phyloP scores from a whole-genome alignment of 1,140 invertebrate genomes.

The Ips typographus region DNA sequence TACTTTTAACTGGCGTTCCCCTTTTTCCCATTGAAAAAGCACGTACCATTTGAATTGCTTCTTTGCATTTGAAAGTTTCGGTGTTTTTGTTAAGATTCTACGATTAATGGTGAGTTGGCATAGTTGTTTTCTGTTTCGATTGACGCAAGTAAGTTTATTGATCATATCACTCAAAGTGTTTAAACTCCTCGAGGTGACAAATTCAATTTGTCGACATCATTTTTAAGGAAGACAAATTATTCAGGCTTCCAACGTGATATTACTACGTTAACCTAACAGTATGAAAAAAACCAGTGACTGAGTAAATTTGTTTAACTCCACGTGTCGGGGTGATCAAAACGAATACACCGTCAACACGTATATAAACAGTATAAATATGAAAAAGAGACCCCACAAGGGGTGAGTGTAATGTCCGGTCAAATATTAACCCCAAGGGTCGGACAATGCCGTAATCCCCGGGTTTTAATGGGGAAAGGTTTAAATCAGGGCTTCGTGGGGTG shows the following conservation, averaged over 20 bases:
- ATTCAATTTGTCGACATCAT: too few species aligned
- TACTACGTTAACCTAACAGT: too few species aligned
- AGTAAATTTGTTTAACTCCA: too few species aligned
- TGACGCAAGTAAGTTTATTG: too few species aligned
- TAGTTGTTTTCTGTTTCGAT: too few species aligned
- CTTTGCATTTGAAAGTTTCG: neutral
- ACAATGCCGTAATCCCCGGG: slow-evolving; percentile 4
- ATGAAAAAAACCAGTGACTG: too few species aligned
- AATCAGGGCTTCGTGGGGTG: neutral
- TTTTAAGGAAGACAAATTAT: too few species aligned
- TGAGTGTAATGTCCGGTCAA: slow-evolving; percentile 11
- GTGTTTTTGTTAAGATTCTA: neutral
- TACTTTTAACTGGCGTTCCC: slow-evolving; percentile 1
- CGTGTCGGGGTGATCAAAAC: neutral
- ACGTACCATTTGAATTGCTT: slow-evolving; percentile 4
- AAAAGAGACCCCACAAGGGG: neutral
- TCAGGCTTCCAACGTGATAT: too few species aligned
- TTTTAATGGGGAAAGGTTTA: neutral
- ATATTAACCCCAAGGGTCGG: slow-evolving; percentile 6
- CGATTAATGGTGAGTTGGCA: too few species aligned
- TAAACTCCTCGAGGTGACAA: too few species aligned
- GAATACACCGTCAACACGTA: neutral
- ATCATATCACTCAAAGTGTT: too few species aligned
- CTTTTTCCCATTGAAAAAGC: neutral
- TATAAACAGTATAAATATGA: neutral